These are phyloP conservation scores for Trogon melanurus DNA, from an alignment of 2,113 vertebrate species.

Conservation along the genomic window DNA sequence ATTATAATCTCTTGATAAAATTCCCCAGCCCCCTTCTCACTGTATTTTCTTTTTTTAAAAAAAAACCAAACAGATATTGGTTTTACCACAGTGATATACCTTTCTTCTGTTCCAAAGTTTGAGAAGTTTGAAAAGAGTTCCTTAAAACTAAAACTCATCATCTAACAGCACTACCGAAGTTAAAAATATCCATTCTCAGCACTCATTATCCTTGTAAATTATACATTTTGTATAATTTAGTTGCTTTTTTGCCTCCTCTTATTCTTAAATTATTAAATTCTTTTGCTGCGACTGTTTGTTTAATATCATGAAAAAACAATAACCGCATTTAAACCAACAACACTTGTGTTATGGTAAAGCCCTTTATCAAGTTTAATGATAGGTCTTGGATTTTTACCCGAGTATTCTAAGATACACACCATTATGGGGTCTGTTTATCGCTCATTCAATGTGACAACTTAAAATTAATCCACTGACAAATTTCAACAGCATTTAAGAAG, in stretches of 20 bases:
- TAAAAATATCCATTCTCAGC: background rate
- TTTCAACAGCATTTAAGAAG: background rate
- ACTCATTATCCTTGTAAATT: background rate
- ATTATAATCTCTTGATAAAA: slow-evolving; percentile 52
- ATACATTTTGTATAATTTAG: background rate
- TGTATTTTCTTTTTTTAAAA: background rate
- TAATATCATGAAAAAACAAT: background rate
- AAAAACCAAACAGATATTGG: background rate
- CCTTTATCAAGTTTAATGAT: background rate
- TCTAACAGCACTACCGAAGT: background rate
- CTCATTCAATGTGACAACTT: background rate
- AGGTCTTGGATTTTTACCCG: background rate
- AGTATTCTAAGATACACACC: background rate
- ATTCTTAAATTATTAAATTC: background rate
- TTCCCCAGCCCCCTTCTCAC: background rate
- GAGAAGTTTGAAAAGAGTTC: background rate
- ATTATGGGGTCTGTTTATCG: background rate
- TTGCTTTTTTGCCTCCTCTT: background rate
- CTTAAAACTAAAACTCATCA: background rate
- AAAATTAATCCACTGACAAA: background rate
- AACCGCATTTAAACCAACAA: background rate
- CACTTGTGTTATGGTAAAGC: background rate
- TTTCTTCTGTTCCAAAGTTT: background rate
- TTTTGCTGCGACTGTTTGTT: background rate
- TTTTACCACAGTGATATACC: background rate